Base-by-base conservation (phyloP, 2,113 vertebrate genomes). In the Ochotona curzoniae region DNA sequence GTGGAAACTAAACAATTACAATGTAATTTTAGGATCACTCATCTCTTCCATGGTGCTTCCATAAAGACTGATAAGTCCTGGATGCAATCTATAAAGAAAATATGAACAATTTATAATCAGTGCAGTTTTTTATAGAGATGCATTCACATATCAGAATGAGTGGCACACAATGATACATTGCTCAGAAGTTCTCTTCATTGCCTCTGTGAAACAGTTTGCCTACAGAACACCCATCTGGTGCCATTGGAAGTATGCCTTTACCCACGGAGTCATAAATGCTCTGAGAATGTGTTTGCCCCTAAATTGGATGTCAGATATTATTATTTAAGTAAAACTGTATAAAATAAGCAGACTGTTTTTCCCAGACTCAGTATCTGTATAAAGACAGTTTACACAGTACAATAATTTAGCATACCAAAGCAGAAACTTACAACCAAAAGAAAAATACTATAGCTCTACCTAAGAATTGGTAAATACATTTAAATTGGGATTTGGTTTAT, bases 51-150 rank as follows among this genome's bases (percentile, higher is more conserved):
- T 92, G 90, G 95, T 97, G 91, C 89, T 96, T 89, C 99, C 98
- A 91, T 98, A 99, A 67, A 99, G 97, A 92, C 93, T 96, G 93
- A 99, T 98, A 73, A 99, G 98, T 54, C 97, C 97, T 73, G 98
- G 98, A 96, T 99, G 98, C 35, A 99, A 93, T 94, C 99, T 99
- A 96, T 79, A 91, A 97, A 97, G 78, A 81, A 96, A 87, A 84
- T 38, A 89, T 57, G 28, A 3, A 88, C 63, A 49, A 82, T 30
- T 79, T 38, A 84, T 69, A 82, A 54, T 66, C 3, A 64, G 57
- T 81, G 3, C 60, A 67, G 26, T 61, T 83, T 90, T 73, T 84
- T 57, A 17, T 18, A 57, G 54, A 86, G 61, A 80, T 5, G 80
- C 10, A 73, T 26, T 74, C 1, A 89, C 25, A 63, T 69, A 44